Base-by-base conservation (phyloP, 2,113 vertebrate species). In the Thinocorus orbignyianus region DNA sequence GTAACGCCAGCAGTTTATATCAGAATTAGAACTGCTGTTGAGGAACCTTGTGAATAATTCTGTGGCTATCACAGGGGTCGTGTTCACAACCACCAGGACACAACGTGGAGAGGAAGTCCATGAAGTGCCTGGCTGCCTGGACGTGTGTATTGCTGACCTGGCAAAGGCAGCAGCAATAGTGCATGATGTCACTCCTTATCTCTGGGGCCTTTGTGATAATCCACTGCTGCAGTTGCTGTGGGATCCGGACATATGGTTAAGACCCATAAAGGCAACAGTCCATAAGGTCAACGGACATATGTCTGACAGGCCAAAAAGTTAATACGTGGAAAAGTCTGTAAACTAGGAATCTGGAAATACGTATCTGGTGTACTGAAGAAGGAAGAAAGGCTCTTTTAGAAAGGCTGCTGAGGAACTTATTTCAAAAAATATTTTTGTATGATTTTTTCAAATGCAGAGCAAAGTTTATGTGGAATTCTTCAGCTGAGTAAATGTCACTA, bases 221-320 rank as follows among this genome's bases (percentile, higher is more conserved):
- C 65, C n/a, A 55, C n/a, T 5, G 0, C 65, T 95, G n/a, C 73
- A 5, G 25, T 80, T 86, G 31, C 62, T 13, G 4, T 88, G 77
- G 25, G 57, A 87, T 68, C 52, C 3, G 7, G 76, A 12, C 26
- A 35, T 71, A 44, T 3, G 12, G 30, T 84, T 89, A 66, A 88
- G 84, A 57, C 48, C 28, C 64, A 31, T 74, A 87, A 72, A 84
- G 33, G n/a, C 46, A 62, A 22, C 23, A 16, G 73, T 83, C n/a
- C 44, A 3, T 42, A 73, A 95, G 73, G 93, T 95, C 92, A 95
- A 46, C 33, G 66, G 54, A 66, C 81, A 87, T 46, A 93, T 39
- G 78, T 46, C 58, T 87, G 57, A 86, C 62, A 89, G 84, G 77
- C 58, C 57, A 39, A 65, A 93, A 94, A 82, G 65, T 90, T 80